Evolutionary conservation across 2,797 vertebrate genomes (phyloP), one percentile per base, ranked within the genome.

Genomic region (Thunnus albacares): DNA sequence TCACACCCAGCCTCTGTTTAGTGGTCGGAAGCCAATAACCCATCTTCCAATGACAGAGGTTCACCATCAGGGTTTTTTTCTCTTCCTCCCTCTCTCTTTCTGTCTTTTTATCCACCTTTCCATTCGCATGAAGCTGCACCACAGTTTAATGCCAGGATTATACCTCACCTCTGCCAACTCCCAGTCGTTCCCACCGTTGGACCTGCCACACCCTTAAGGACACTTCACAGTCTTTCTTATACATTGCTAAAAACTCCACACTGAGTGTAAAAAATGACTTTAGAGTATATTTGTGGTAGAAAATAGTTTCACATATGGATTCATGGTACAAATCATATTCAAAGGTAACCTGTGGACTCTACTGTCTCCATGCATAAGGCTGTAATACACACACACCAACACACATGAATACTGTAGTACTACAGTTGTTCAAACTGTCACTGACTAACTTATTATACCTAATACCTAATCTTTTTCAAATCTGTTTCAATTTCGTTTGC

Each of bases 101-200:
- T 75, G 41, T 74, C 43, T 76, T 68, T 80, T 75, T 51, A 65
- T 83, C 71, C 88, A 91, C 86, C 85, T 89, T 90, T 90, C 85
- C 85, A 79, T 83, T 83, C 33, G 41, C 87, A 76, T 86, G 77
- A 77, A 75, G 77, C 80, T 58, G 59, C 61, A 62, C 75, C 66
- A 28, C 83, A 79, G 45, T n/a, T 41, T 56, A 38, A 79, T 80
- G 82, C 89, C 87, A 88, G 80, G 82, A 85, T 89, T 82, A 65
- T 52, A 76, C 78, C 52, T 53, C 80, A 33, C 60, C 63, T 88
- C 69, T 85, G 84, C 92, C 90, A 85, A 71, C 77, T 84, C 35
- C 52, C 20, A 22, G 57, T 67, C 38, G 24, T 87, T 91, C 80
- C 88, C 90, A 88, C 87, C 55, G 22, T 77, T 28, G 59, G 56